Evolutionary conservation across 2,797 vertebrate species (phyloP), one percentile per base, ranked within the genome.

Genomic region (Chelmon rostratus): DNA sequence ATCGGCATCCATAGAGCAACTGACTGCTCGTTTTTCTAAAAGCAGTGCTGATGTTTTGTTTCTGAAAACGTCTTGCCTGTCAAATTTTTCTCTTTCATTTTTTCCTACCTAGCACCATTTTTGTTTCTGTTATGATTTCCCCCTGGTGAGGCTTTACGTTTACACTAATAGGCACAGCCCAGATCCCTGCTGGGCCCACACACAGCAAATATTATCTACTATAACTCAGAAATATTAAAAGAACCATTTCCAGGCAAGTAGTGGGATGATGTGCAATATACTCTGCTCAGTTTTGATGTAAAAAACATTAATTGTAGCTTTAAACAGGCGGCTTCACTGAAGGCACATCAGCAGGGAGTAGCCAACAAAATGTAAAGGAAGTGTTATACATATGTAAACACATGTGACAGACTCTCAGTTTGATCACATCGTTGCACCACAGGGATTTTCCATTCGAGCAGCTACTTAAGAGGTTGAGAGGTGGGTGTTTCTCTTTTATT

Each of bases 31-130:
- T 56, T 66, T 68, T 46, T 31, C 33, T 23, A 35, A 79, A 75
- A 63, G n/a, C 8, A 49, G 12, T 40, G 33, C 42, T 82, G 25
- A 53, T 18, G 23, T 73, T 61, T 68, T 23, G 13, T 21, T 76
- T 77, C 71, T 78, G 23, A 68, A 58, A 78, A 19, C 47, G 28
- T 71, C 31, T 38, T 57, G 37, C 16, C 21, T 62, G 44, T 78
- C 37, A 75, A 49, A 62, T 68, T 42, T 28, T 35, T 37, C 35
- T 72, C 16, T 78, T 79, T 70, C 7, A 54, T 76, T 78, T 66
- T 42, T 52, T 28, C 56, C 35, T 35, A 31, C 47, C 52, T 3
- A 16, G 42, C 52, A 47, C 19, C 52, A 18, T 64, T 76, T 73
- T 58, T n/a, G 8, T 80, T 76, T 76, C 56, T 61, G 33, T 56